Evolutionary conservation across 1,140 invertebrate genomes (phyloP).

Genomic region (Solenopsis invicta): DNA sequence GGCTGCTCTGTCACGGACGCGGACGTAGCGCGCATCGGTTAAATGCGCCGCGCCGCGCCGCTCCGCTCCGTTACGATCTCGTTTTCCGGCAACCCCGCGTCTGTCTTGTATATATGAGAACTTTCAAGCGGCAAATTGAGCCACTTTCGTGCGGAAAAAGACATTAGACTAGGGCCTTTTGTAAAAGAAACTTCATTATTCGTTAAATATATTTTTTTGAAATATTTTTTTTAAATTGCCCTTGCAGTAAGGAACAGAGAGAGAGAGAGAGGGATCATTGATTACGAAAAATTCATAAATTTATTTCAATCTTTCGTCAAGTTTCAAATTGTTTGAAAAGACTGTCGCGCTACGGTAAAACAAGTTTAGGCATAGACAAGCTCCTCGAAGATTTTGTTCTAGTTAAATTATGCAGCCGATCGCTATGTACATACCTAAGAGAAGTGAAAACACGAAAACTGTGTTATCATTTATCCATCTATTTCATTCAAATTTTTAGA

Average conservation of each 20-base stretch:
- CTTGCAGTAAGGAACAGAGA: no score
- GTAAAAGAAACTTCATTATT: background rate
- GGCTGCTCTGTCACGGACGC: background rate
- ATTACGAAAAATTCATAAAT: background rate
- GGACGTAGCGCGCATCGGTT: background rate
- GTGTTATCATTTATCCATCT: background rate
- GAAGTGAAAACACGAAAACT: background rate
- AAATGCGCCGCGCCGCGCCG: background rate
- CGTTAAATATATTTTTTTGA: background rate
- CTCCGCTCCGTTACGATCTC: no score
- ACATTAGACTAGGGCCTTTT: background rate
- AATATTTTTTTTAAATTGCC: background rate
- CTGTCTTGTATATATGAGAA: background rate
- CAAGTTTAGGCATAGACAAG: background rate
- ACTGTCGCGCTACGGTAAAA: background rate
- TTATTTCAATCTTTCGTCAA: background rate
- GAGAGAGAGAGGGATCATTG: background rate
- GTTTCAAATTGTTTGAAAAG: background rate
- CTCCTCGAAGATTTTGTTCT: background rate
- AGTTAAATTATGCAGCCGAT: conserved; percentile 17
- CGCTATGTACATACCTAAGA: background rate
- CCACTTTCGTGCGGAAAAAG: background rate
- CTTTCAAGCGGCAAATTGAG: background rate
- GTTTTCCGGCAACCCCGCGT: background rate
- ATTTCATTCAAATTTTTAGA: background rate